phyloP scores from a whole-genome alignment of 2,113 vertebrate species.

The Sceloporus undulatus region DNA sequence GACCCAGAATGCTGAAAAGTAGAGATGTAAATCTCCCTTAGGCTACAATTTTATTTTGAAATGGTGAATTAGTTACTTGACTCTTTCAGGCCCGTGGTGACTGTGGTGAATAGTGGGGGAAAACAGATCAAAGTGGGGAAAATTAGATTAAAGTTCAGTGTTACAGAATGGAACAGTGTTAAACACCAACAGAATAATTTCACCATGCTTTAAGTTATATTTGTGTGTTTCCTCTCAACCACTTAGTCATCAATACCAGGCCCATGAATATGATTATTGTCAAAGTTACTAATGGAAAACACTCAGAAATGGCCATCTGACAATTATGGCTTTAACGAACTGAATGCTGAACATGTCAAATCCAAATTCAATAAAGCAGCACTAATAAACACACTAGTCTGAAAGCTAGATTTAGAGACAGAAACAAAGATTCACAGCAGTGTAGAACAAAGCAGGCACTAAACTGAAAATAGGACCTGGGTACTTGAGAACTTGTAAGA shows the following conservation, averaged over 20 bases:
- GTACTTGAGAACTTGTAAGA: not conserved
- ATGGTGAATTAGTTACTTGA: constrained; percentile 31
- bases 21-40: constrained; percentile 34
- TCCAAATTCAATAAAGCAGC: constrained; percentile 38
- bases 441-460: not conserved
- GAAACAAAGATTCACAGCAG: constrained; percentile 30
- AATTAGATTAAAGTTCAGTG: constrained; percentile 23
- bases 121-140: constrained; percentile 33
- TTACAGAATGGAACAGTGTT: constrained; percentile 39
- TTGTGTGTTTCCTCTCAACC: constrained; percentile 34
- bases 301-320: constrained; percentile 41
- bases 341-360: constrained; percentile 34
- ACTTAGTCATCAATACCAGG: constrained; percentile 55
- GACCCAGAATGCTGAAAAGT: constrained; percentile 22
- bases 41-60: constrained; percentile 31
- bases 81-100: constrained; percentile 13
- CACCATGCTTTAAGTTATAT: constrained; percentile 23
- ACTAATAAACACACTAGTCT: constrained; percentile 30
- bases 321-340: constrained; percentile 64
- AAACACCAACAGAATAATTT: constrained; percentile 16
- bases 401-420: constrained; percentile 37
- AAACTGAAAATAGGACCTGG: not conserved
- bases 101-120: not conserved
- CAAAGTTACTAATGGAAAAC: constrained; percentile 29
- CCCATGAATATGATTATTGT: constrained; percentile 29